These are phyloP conservation scores for Zaprionus camerounensis DNA, from an alignment of 1,140 invertebrate genomes.

Conservation along the genomic window DNA sequence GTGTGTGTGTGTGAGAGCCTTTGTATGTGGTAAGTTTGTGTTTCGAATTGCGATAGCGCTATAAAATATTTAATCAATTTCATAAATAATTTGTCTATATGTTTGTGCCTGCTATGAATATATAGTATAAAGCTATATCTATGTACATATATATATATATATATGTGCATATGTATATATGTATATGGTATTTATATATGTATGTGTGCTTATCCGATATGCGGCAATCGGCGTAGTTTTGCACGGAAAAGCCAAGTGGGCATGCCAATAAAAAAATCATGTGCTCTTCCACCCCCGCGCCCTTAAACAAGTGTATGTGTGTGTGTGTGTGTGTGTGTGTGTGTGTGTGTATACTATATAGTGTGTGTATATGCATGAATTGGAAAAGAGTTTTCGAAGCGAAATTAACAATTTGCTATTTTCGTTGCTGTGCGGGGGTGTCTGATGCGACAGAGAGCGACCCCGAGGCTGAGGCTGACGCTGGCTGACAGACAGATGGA, in stretches of 20 bases:
- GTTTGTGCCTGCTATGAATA: constrained; percentile 15
- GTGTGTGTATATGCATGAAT: constrained; percentile 53
- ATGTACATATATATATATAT: constrained; percentile 19
- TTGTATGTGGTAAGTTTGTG: constrained; percentile 1
- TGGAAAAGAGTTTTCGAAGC: constrained; percentile 79
- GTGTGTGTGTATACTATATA: constrained; percentile 7
- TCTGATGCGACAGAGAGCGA: constrained; percentile 49
- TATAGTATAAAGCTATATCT: constrained; percentile 44
- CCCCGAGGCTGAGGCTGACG: constrained; percentile 58
- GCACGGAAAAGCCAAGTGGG: constrained; percentile 66
- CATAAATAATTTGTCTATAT: constrained; percentile 59
- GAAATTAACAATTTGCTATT: constrained; percentile 82
- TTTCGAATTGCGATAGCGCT: constrained; percentile 19
- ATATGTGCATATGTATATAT: constrained; percentile 20
- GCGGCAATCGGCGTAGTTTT: constrained; percentile 37
- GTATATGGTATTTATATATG: not conserved
- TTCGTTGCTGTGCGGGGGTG: constrained; percentile 71
- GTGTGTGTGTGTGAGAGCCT: too few species aligned
- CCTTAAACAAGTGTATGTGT: constrained; percentile 5
- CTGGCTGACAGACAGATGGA: constrained; percentile 23
- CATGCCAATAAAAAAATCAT: constrained; percentile 81
- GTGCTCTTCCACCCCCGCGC: constrained; percentile 33
- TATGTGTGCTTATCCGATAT: constrained; percentile 2
- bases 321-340: constrained; percentile 5
- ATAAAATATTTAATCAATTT: constrained; percentile 71